phyloP scores from a whole-genome alignment of 2,113 vertebrate species.

The Cyanoliseus patagonus region DNA sequence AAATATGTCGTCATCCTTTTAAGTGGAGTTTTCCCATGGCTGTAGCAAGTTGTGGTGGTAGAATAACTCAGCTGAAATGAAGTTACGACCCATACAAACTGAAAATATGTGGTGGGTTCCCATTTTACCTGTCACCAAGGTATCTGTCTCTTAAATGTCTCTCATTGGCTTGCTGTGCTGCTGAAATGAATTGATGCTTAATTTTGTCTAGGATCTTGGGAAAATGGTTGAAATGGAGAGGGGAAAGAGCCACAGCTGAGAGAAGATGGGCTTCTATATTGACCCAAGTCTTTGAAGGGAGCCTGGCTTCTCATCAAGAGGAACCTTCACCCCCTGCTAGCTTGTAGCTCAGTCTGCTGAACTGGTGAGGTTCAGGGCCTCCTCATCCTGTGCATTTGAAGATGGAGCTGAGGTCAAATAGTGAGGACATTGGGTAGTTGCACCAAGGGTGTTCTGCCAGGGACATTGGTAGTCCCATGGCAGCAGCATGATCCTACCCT shows the following conservation, averaged over 20 bases:
- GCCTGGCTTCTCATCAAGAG: neutral
- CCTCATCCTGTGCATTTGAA: neutral
- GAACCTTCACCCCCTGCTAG: neutral
- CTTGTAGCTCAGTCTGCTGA: neutral
- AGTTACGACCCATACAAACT: neutral
- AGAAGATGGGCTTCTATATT: neutral
- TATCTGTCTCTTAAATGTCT: neutral
- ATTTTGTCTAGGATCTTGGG: neutral
- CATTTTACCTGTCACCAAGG: neutral
- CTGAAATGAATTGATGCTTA: neutral
- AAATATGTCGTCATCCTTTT: neutral
- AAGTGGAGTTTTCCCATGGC: neutral
- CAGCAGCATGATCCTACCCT: neutral
- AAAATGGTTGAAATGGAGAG: neutral
- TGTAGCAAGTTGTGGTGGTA: neutral
- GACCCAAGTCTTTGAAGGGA: neutral
- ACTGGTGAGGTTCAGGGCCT: neutral
- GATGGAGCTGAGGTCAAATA: neutral
- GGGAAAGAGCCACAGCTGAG: neutral
- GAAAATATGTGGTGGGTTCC: neutral
- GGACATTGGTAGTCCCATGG: no score
- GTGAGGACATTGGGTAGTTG: neutral
- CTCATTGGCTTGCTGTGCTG: neutral
- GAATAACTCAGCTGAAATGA: neutral
- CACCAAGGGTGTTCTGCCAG: neutral